Evolutionary conservation across 2,113 vertebrate genomes (phyloP).

Genomic region (Elanoides forficatus): DNA sequence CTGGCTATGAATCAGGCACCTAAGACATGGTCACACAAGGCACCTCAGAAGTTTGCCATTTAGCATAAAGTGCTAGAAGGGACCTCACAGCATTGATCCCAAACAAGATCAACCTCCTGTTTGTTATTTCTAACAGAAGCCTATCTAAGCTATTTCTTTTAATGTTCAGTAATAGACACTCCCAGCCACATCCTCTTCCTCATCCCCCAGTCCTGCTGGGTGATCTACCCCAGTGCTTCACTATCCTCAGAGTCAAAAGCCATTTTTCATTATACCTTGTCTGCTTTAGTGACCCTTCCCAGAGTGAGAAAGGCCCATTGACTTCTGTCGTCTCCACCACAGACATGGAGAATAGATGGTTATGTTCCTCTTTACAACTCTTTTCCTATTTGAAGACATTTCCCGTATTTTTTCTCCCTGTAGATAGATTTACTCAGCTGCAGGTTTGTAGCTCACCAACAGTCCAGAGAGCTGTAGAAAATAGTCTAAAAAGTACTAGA

Average conservation of each 20-base stretch:
- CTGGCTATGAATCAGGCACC: not conserved
- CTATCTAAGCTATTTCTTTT: not conserved
- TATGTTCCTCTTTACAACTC: not conserved
- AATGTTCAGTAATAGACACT: not conserved
- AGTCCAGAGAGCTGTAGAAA: not conserved
- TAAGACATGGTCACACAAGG: fast-evolving
- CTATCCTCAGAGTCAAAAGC: not conserved
- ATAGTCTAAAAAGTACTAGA: not conserved
- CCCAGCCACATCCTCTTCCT: not conserved
- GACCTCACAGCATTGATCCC: not conserved
- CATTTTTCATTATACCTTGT: not conserved
- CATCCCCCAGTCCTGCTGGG: not conserved
- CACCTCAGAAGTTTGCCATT: not conserved
- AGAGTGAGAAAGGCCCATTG: not conserved
- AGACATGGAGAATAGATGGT: not conserved
- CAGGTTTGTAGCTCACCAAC: not conserved
- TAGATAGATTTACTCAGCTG: not conserved
- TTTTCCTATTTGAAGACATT: not conserved
- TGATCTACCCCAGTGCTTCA: not conserved
- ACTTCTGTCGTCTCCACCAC: not conserved
- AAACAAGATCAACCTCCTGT: not conserved
- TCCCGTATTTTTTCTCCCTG: not conserved
- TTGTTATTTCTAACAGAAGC: not conserved
- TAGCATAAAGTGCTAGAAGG: not conserved
- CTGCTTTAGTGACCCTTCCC: not conserved